Conservation (phyloP, 2,797 vertebrate genomes). For the Vireo griseus region DNA sequence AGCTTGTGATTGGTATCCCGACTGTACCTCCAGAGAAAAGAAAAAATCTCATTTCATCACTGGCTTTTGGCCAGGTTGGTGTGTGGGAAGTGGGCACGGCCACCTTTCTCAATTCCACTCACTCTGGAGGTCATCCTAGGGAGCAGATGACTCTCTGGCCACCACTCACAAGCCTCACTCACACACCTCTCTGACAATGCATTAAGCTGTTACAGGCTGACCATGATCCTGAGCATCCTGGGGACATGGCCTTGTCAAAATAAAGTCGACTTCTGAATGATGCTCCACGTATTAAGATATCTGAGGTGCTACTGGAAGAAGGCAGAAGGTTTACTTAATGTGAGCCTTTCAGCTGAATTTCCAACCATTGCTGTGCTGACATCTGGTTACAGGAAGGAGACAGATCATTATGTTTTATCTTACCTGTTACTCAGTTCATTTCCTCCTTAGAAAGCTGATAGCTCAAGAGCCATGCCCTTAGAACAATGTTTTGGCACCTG, state of each 20-base stretch:
- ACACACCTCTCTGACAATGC: neutral
- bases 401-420: neutral
- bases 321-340: neutral
- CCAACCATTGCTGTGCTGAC: neutral
- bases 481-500: neutral
- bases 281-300: neutral
- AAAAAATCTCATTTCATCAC: neutral
- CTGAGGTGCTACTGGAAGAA: neutral
- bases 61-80: neutral
- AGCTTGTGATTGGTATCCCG: neutral
- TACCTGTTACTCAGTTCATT: neutral
- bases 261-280: neutral
- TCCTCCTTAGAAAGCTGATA: neutral
- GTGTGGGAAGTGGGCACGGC: neutral
- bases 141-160: neutral
- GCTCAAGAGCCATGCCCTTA: accelerated
- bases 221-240: accelerated
- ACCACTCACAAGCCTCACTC: neutral
- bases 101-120: neutral
- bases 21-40: neutral
- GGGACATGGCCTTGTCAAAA: neutral
- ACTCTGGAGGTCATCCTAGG: neutral
- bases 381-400: neutral
- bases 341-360: neutral
- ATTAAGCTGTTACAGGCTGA: neutral